Evolutionary conservation across 2,797 vertebrate species (phyloP), one percentile per base, ranked within the genome.

Genomic region (Galagoides demidoff): DNA sequence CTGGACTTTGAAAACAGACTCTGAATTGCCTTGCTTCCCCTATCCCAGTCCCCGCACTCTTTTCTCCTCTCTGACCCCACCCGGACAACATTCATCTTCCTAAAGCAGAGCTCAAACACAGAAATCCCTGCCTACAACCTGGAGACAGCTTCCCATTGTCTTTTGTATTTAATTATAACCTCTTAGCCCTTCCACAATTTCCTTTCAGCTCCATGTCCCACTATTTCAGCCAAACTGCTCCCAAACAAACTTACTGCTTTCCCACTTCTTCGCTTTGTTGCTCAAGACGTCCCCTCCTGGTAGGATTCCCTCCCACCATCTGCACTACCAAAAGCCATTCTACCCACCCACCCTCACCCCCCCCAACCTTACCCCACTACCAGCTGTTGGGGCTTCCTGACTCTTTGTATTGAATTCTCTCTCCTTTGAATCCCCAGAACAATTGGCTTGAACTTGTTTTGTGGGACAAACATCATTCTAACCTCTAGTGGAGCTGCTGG

Each of bases 1-100:
- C 68, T 31, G 68, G 90, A 88, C 93, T 95, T 92, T 61, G 66
- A 89, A 93, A 79, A 85, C 16, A 22, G 43, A 83, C 81, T 93
- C 77, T 0, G 22, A 25, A 37, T 37, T 77, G 9, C 12, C 27
- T 45, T 23, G 31, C 22, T 43, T 86, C 49, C 31, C 39, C 43
- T 23, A 1, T 19, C n/a, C 61, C 22, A 10, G 9, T 16, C 0
- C 9, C 19, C 73, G 12, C 2, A 0, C 34, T 17, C 57, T 6
- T 19, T 49, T 37, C 55, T 79, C 59, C 17, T 43, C 81, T 20
- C 73, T 17, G 5, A 14, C 11, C 29, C 17, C 17, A 16, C 39
- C 12, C 1, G 4, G 12, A 31, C 17, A 5, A 22, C n/a, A 23
- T 70, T 12, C 7, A 6, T 25, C 49, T 66, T 87, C 34, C 77